Conservation (phyloP, 2,888 invertebrate species). For the Caradrina kadenii region DNA sequence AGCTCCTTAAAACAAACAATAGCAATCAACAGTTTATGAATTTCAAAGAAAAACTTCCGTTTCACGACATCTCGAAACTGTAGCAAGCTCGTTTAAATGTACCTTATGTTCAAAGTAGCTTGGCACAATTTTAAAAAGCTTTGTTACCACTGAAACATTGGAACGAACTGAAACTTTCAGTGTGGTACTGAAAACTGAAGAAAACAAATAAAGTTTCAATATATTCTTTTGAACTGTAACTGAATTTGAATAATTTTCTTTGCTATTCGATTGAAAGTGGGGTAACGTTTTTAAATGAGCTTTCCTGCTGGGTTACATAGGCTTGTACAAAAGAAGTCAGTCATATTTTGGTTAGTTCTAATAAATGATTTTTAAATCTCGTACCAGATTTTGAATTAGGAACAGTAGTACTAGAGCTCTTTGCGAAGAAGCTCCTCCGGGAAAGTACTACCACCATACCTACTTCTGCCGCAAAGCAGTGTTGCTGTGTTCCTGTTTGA, state of each 20-base stretch:
- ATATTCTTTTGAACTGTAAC: slow-evolving; percentile 38
- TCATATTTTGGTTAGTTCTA: too few species aligned
- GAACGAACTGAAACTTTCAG: slow-evolving; percentile 38
- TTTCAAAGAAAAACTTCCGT: slow-evolving; percentile 35
- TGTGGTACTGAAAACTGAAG: slow-evolving; percentile 12
- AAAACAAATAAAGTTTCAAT: slow-evolving; percentile 32
- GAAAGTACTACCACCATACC: too few species aligned
- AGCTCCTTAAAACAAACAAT: slow-evolving; percentile 35
- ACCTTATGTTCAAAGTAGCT: slow-evolving; percentile 36
- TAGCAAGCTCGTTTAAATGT: slow-evolving; percentile 43
- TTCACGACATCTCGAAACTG: slow-evolving; percentile 31
- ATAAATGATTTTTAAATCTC: too few species aligned
- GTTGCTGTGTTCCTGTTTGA: too few species aligned
- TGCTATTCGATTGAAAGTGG: slow-evolving; percentile 4
- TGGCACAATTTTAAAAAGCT: slow-evolving; percentile 50
- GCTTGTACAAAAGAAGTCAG: too few species aligned
- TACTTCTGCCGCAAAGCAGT: too few species aligned
- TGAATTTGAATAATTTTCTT: slow-evolving; percentile 21
- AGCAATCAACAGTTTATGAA: slow-evolving; percentile 29
- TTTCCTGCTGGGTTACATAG: too few species aligned
- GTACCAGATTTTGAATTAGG: too few species aligned
- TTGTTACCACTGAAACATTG: slow-evolving; percentile 33
- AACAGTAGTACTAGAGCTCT: too few species aligned
- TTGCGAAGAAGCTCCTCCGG: too few species aligned
- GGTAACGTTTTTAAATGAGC: background rate